These are phyloP conservation scores for Dermatophagoides farinae DNA, from an alignment of 1,140 invertebrate genomes.

Conservation along the genomic window DNA sequence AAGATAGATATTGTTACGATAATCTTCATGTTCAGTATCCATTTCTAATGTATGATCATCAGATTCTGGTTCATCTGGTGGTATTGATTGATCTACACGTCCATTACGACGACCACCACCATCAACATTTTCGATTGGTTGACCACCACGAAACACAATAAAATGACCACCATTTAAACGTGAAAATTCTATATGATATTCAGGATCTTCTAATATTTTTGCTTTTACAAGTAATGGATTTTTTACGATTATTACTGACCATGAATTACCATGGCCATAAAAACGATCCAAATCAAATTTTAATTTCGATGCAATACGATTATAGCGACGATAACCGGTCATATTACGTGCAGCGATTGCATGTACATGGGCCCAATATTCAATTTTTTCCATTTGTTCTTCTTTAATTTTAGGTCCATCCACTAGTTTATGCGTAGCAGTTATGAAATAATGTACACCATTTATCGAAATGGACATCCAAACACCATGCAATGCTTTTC, in stretches of 20 bases:
- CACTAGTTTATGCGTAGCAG: neutral
- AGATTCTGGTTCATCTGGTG: no score
- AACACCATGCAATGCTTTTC: neutral
- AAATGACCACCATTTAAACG: slow-evolving; percentile 1
- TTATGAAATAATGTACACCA: slow-evolving; percentile 1
- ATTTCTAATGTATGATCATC: no score
- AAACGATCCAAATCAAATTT: neutral
- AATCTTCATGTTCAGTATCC: no score
- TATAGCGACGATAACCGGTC: neutral
- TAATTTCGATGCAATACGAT: neutral
- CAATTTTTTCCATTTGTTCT: neutral
- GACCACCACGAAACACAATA: neutral
- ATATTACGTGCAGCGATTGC: neutral
- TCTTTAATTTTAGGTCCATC: neutral
- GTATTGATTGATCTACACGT: no score
- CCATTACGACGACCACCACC: neutral
- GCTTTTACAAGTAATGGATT: slow-evolving; percentile 4
- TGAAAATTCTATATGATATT: neutral
- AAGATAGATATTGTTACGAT: no score
- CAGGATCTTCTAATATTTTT: neutral
- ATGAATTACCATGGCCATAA: neutral
- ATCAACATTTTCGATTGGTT: slow-evolving; percentile 1
- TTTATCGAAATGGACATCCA: neutral
- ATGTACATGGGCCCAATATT: neutral
- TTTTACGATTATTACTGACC: slow-evolving; percentile 3